Evolutionary conservation across 2,797 vertebrate species (phyloP), one percentile per base, ranked within the genome.

Genomic region (Xenops minutus): DNA sequence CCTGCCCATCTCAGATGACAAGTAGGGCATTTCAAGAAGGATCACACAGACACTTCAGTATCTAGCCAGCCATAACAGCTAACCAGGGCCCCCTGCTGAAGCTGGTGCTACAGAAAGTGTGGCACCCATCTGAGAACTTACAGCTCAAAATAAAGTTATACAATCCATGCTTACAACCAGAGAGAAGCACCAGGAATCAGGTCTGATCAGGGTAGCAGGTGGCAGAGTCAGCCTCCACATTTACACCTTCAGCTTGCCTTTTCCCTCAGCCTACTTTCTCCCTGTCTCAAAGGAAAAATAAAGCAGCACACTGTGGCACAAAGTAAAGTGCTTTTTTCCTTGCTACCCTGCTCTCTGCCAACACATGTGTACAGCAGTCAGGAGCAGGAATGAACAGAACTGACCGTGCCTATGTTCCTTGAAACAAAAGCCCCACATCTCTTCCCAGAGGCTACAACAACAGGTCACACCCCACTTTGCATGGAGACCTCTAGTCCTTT

Each of bases 31-130:
- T 21, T 2, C 44, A 52, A 87, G 64, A 54, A 68, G 46, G 69
- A 58, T 34, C 41, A 14, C 1, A 83, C 12, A 6, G 73, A 68
- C 71, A 46, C 43, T 51, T 54, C 51, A 66, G 26, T 14, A 51
- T 39, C 55, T 21, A 76, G 55, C 12, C 74, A 92, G 77, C 39
- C 69, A 46, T 8, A 43, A 3, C 67, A 72, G 77, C 51, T 79
- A 59, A 76, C 27, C 55, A 82, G 74, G 23, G 56, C 67, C 37
- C 61, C 48, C 63, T 76, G 76, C 92, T 63, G 88, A 89, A 84
- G 37, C 37, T 76, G 71, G 43, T 37, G 52, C 61, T 73, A 39
- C 37, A 88, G 67, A 68, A 91, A 85, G 12, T 49, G 48, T 13
- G 8, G 51, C 22, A 68, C 8, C 30, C 27, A 67, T 26, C n/a